Conservation (phyloP, 2,797 vertebrate species). For the Tenualosa thibaudeaui region DNA sequence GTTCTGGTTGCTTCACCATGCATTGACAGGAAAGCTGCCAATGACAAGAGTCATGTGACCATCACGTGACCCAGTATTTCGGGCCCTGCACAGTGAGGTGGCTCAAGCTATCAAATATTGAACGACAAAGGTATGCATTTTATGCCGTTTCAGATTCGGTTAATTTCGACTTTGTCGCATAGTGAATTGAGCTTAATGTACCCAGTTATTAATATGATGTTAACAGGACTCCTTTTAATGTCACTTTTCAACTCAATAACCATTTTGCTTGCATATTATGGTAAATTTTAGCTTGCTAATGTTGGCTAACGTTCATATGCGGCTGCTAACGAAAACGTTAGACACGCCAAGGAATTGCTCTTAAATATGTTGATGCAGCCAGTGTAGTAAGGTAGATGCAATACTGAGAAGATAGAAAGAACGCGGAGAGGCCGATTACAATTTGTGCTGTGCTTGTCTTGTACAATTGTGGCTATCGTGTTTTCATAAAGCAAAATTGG, state of each 20-base stretch:
- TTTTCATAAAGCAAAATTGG: not conserved
- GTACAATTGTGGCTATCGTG: not conserved
- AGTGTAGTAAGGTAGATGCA: not conserved
- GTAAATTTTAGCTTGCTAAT: constrained; percentile 22
- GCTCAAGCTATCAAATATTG: not conserved
- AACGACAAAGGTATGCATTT: not conserved
- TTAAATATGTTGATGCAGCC: not conserved
- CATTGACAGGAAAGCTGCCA: not conserved
- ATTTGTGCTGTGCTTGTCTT: not conserved
- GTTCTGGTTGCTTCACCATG: not conserved
- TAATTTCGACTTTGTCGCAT: not conserved
- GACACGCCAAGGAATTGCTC: not conserved
- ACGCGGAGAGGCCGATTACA: no score
- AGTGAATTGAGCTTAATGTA: not conserved
- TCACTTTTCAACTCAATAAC: not conserved
- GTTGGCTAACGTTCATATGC: not conserved
- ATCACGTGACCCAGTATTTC: constrained; percentile 68
- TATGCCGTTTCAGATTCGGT: not conserved
- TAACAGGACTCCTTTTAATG: not conserved
- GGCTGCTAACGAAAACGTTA: not conserved
- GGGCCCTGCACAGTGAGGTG: constrained; percentile 62
- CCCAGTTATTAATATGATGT: not conserved
- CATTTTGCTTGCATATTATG: not conserved
- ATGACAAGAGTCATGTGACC: constrained; percentile 61
- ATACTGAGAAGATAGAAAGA: not conserved